Evolutionary conservation across 2,797 vertebrate genomes (phyloP).

Genomic region (Bovichtus variegatus): DNA sequence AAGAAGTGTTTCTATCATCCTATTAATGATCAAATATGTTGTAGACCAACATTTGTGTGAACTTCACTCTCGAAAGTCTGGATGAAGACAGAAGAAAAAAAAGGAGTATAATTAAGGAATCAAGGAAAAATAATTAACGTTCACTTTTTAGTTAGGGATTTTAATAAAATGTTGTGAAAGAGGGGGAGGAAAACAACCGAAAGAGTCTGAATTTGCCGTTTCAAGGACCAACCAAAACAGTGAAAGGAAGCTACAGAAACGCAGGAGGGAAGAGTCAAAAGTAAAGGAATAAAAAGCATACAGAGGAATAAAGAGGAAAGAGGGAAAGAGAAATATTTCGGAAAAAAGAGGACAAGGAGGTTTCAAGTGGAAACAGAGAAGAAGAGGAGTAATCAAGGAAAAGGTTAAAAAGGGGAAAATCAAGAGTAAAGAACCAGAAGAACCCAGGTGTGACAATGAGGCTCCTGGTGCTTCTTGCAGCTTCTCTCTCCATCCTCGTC

Average conservation of each 20-base stretch:
- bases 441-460: slow-evolving; percentile 43
- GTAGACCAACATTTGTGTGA: neutral
- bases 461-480: slow-evolving; percentile 41
- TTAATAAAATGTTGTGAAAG: neutral
- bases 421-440: neutral
- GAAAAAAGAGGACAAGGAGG: neutral
- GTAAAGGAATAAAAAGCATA: neutral
- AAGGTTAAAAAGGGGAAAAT: neutral
- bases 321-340: neutral
- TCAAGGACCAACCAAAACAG: neutral
- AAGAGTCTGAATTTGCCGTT: neutral
- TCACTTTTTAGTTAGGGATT: neutral
- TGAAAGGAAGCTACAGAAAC: neutral
- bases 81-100: neutral
- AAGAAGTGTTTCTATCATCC: neutral
- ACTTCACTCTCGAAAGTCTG: neutral
- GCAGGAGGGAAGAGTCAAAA: neutral
- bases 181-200: neutral
- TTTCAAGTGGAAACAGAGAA: neutral
- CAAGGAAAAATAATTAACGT: neutral
- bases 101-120: neutral
- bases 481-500: slow-evolving; percentile 52
- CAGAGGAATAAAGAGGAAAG: neutral
- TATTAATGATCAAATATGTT: neutral
- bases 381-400: neutral